phyloP scores from a whole-genome alignment of 2,797 vertebrate genomes.

The Pagetopsis macropterus region DNA sequence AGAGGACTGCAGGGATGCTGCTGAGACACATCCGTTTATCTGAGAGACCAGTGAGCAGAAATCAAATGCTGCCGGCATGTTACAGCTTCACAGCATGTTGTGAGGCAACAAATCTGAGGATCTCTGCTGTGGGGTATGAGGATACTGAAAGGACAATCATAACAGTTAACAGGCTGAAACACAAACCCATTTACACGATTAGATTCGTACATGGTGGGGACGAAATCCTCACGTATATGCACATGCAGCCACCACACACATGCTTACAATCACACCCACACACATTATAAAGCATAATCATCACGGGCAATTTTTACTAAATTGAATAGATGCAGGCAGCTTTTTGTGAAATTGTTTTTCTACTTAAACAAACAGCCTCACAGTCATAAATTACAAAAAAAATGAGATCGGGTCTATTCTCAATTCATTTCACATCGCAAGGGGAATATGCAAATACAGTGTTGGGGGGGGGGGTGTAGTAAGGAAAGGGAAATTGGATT shows the following conservation, averaged over 20 bases:
- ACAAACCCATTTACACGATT: conserved; percentile 52
- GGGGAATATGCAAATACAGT: conserved; percentile 73
- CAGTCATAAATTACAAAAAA: conserved; percentile 78
- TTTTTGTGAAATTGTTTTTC: conserved; percentile 72
- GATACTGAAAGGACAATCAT: conserved; percentile 39
- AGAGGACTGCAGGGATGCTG: conserved; percentile 43
- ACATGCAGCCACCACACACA: conserved; percentile 19
- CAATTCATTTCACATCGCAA: conserved; percentile 78
- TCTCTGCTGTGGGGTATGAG: conserved; percentile 38
- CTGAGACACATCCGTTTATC: conserved; percentile 55
- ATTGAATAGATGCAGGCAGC: conserved; percentile 71
- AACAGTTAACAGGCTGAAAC: conserved; percentile 40
- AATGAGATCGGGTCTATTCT: conserved; percentile 67
- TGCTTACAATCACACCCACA: conserved; percentile 19
- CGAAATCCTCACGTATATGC: background rate
- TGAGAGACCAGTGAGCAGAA: conserved; percentile 57
- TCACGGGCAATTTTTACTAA: conserved; percentile 49
- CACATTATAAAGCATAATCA: conserved; percentile 31
- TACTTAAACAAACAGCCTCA: conserved; percentile 75
- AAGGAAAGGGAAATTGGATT: conserved; percentile 76
- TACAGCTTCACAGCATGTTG: conserved; percentile 49
- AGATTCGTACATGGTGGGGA: conserved; percentile 20
- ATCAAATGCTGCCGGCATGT: conserved; percentile 55
- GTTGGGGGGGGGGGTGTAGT: conserved; percentile 9
- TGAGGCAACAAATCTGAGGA: conserved; percentile 51